A percentile compares a stretch with the other conserved stretches of the same genome.
Conservation (phyloP, 2,797 vertebrate species). For the Galago senegalensis region DNA sequence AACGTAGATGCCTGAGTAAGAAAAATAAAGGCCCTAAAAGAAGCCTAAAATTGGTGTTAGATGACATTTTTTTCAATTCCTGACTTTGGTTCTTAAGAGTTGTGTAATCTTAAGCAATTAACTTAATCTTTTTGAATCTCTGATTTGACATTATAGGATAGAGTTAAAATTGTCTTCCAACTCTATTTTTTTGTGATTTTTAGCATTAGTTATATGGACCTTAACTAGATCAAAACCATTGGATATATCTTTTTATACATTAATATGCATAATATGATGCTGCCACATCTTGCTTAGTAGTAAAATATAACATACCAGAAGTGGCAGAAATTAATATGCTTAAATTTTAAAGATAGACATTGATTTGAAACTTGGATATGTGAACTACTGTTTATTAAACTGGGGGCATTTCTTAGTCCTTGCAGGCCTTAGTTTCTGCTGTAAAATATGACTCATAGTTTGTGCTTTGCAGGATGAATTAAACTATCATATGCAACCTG, state of each 20-base stretch:
- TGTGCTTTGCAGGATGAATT: background rate
- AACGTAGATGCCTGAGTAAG: background rate
- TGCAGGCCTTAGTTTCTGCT: background rate
- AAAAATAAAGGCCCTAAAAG: background rate
- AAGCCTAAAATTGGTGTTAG: background rate
- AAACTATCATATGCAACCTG: background rate
- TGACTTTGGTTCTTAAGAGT: background rate
- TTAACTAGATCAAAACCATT: background rate
- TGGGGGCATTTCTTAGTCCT: background rate
- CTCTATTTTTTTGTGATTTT: background rate
- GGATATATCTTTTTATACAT: background rate
- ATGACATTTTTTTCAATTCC: background rate
- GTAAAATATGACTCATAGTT: background rate
- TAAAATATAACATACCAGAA: background rate
- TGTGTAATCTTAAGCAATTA: background rate
- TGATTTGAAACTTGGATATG: background rate
- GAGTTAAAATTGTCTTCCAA: background rate
- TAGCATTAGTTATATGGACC: background rate
- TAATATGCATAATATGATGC: background rate
- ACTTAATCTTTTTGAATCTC: background rate
- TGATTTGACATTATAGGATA: background rate
- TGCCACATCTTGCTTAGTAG: background rate
- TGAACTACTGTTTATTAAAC: background rate
- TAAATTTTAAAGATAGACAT: background rate
- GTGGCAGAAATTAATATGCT: background rate